Evolutionary conservation across 2,888 invertebrate genomes (phyloP).

Genomic region (Conchocele bisecta): DNA sequence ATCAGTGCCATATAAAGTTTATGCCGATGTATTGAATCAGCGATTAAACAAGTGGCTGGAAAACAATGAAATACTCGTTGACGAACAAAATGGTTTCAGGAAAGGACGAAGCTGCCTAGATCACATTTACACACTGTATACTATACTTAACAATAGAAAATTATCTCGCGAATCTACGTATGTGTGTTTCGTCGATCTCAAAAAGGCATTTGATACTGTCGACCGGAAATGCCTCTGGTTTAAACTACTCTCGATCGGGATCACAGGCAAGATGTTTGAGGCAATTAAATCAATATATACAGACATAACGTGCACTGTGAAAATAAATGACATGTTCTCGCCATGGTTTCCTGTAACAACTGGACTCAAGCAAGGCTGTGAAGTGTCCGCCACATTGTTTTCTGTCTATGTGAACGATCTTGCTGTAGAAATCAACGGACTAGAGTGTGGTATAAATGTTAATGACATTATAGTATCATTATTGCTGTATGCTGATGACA

Average conservation of each 20-base stretch:
- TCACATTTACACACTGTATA: slow-evolving; percentile 9
- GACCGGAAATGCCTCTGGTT: slow-evolving; percentile 4
- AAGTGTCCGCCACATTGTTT: background rate
- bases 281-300: slow-evolving; percentile 3
- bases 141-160: background rate
- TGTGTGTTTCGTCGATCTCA: slow-evolving; percentile 1
- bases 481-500: slow-evolving; percentile 33
- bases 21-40: slow-evolving; percentile 1
- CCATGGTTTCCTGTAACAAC: slow-evolving; percentile 1
- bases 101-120: slow-evolving; percentile 9
- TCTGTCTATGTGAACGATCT: background rate
- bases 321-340: background rate
- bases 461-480: background rate
- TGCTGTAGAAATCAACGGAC: slow-evolving; percentile 1
- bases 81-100: slow-evolving; percentile 2
- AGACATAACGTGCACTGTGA: background rate
- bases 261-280: background rate
- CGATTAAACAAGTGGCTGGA: slow-evolving; percentile 5
- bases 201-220: slow-evolving; percentile 2
- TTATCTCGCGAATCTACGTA: background rate
- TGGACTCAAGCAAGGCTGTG: background rate
- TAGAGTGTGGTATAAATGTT: background rate
- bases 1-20: background rate
- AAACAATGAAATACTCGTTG: background rate
- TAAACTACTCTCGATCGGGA: slow-evolving; percentile 4